Evolutionary conservation across 1,140 invertebrate genomes (phyloP), one percentile per base, ranked within the genome.

Genomic region (Plutomurus gul): DNA sequence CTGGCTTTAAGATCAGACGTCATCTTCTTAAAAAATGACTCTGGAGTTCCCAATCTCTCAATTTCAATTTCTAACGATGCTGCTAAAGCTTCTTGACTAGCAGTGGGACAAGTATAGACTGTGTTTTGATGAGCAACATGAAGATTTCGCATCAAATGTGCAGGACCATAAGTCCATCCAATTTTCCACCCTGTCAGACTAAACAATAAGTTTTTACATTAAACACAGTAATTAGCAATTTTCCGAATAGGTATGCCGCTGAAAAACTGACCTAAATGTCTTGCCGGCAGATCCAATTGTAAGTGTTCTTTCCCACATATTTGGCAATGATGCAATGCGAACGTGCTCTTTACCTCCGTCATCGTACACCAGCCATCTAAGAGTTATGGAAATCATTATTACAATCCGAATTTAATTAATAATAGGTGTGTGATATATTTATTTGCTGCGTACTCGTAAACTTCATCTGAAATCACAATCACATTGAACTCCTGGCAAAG

Each of bases 231-330:
- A 11, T 46, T n/a, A 6, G 18, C 46, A 36, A 76, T n/a, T n/a
- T 25, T 27, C 20, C 30, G 10, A 22, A 71, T 36, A 33, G 5
- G 30, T 33, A 33, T 71, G 20, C 18, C 8, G 10, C 30, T 65
- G 30, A 13, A 25, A 25, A 39, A 30, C 27, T 18, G 47, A 79
- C 79, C 79, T 80, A 65, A 80, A 80, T n/a, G 79, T 80, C 60
- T 80, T 80, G 33, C 79, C 78, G 10, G 74, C 73, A 43, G 56
- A 71, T 56, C 78, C 74, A 39, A 79, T 92, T 0, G 98, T 99
- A 22, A 99, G 93, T 0, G 98, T 99, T 74, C 97, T 90, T 78
- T 99, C 96, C 92, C 95, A 99, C 98, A 99, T 99, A 5, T 89
- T 96, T 16, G 77, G 65, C 36, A 82, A 49, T 51, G 56, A 33